Base-by-base conservation (phyloP, 2,113 vertebrate genomes). In the Clarias gariepinus region DNA sequence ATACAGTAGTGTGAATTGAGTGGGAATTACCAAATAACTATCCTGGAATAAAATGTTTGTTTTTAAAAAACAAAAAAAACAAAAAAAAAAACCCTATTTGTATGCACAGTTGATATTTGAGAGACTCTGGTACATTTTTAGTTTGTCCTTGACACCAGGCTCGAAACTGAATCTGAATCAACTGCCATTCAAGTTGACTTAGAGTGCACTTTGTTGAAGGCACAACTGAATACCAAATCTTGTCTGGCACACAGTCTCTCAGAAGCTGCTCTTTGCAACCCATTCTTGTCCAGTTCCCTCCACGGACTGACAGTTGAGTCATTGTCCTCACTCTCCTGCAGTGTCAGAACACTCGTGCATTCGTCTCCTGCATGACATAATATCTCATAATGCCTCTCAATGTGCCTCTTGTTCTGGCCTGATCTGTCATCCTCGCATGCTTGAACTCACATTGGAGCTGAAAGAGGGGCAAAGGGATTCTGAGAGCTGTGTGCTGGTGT, bases 391-490 rank as follows among this genome's bases (percentile, higher is more conserved):
- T 41, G 33, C 78, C 81, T 30, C 83, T 94, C 91, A 94, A 92
- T 95, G 93, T 89, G 79, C 36, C 84, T 69, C 85, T 94, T 94
- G 93, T 94, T 91, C 90, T 63, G 90, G 87, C 47, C 83, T 41
- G 83, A 85, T 57, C 80, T 81, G 91, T 91, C 91, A 91, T 87
- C 25, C 88, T 77, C 55, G 60, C 80, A 90, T 55, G 91, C 92
- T 89, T 93, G 92, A 90, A 83, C 88, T 91, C 89, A 87, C 89
- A 81, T 89, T 76, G 41, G 10, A 64, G 36, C 68, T 76, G 28
- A 88, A 85, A 81, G 53, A 36, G 19, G 82, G 63, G 41, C 11
- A 74, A 60, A 82, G 8, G 76, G 88, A 88, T 28, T 83, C 79
- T 68, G 91, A 90, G 88, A 87, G 76, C 25, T 73, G 28, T 58